Conservation (phyloP, 2,888 invertebrate species). For the Metalampra italica region DNA sequence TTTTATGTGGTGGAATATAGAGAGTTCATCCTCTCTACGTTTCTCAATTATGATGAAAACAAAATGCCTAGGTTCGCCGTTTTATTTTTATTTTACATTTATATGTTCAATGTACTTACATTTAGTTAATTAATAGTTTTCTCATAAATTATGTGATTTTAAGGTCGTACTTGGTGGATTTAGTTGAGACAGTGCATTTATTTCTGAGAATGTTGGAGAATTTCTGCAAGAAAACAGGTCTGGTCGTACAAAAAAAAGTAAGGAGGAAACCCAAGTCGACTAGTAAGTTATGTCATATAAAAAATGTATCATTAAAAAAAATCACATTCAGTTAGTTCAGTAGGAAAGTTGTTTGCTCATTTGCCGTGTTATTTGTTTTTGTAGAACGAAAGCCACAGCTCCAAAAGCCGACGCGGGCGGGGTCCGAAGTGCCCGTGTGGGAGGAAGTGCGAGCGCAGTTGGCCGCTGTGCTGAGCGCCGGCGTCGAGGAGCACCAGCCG, state of each 20-base stretch:
- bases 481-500: conserved; percentile 78
- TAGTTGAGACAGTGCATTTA: conserved; percentile 93
- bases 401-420: conserved; percentile 19
- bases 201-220: conserved; percentile 94
- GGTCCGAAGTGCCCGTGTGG: conserved; percentile 73
- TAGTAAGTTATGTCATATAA: conserved; percentile 49
- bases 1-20: conserved; percentile 97
- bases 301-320: too few species aligned
- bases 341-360: too few species aligned
- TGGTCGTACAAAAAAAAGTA: conserved; percentile 85
- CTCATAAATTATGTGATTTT: neutral
- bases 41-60: conserved; percentile 89
- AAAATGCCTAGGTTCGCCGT: conserved; percentile 85
- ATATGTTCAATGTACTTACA: neutral
- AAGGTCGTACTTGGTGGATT: conserved; percentile 90
- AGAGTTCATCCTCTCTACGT: conserved; percentile 89
- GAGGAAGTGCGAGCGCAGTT: conserved; percentile 81
- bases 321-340: too few species aligned
- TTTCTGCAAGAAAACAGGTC: conserved; percentile 80
- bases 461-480: conserved; percentile 77
- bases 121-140: conserved; percentile 10
- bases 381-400: conserved; percentile 32
- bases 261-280: conserved; percentile 67
- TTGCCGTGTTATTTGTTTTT: too few species aligned
- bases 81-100: too few species aligned